These are phyloP conservation scores for Melozone crissalis DNA, from an alignment of 2,113 vertebrate species.

Conservation along the genomic window DNA sequence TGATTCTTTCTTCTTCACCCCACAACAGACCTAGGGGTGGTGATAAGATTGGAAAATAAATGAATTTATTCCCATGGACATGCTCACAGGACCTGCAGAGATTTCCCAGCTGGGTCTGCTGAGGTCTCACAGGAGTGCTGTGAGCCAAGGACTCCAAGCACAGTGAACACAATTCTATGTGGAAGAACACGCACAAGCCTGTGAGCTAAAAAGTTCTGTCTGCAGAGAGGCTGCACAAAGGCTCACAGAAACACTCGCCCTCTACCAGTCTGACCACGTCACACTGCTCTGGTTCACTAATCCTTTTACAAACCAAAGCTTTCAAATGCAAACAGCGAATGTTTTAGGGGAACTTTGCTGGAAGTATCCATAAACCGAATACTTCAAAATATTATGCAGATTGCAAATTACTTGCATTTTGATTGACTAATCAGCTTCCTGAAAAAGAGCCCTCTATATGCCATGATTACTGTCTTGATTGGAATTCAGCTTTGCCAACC, in stretches of 20 bases:
- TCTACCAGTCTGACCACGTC: not conserved
- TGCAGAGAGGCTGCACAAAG: not conserved
- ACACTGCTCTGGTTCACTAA: not conserved
- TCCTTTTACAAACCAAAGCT: not conserved
- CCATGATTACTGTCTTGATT: not conserved
- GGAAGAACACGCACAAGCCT: not conserved
- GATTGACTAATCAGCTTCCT: conserved; percentile 27
- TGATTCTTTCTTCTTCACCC: not conserved
- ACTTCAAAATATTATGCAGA: not conserved
- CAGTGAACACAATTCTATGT: not conserved
- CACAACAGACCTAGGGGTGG: rapidly evolving
- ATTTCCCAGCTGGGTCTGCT: not conserved
- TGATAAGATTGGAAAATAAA: not conserved
- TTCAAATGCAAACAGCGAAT: not conserved
- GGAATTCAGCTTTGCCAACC: not conserved
- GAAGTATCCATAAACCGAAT: not conserved
- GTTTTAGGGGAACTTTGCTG: not conserved
- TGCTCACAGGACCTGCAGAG: not conserved
- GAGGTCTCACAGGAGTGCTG: not conserved
- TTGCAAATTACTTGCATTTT: conserved; percentile 11
- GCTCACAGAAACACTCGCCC: not conserved
- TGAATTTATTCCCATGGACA: not conserved
- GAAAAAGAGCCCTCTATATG: not conserved
- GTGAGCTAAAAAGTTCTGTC: not conserved
- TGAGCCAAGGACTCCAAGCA: not conserved